Evolutionary conservation across 1,140 invertebrate genomes (phyloP).

Genomic region (Coptotermes formosanus): DNA sequence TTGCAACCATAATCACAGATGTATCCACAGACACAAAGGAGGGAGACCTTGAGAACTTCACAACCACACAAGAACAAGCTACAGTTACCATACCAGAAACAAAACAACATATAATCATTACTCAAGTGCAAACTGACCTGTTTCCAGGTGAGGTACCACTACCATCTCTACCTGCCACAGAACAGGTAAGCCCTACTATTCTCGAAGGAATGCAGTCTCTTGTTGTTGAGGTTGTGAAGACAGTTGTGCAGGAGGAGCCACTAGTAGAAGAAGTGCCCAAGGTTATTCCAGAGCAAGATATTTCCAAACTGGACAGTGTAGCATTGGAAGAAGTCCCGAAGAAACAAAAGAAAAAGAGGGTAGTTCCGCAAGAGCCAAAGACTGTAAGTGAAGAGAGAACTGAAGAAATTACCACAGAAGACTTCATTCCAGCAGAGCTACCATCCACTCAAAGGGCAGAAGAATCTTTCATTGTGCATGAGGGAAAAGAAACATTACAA

Average conservation of each 20-base stretch:
- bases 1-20: conserved; percentile 30
- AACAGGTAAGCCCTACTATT: conserved; percentile 34
- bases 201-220: conserved; percentile 36
- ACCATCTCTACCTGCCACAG: conserved; percentile 31
- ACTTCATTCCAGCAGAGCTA: conserved; percentile 44
- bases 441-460: conserved; percentile 38
- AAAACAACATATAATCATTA: conserved; percentile 33
- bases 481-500: not conserved
- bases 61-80: conserved; percentile 33
- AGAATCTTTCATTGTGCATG: conserved; percentile 33
- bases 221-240: conserved; percentile 38
- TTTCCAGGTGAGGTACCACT: conserved; percentile 37
- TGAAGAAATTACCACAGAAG: conserved; percentile 46
- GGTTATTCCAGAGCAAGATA: conserved; percentile 21
- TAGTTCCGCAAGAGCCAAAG: conserved; percentile 15
- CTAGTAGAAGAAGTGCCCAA: conserved; percentile 32
- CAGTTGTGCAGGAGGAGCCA: conserved; percentile 24
- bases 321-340: conserved; percentile 13
- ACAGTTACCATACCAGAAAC: conserved; percentile 32
- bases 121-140: conserved; percentile 38
- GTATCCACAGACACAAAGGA: conserved; percentile 36
- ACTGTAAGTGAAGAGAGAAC: conserved; percentile 31
- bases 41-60: conserved; percentile 26
- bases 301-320: not conserved
- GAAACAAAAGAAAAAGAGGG: conserved; percentile 20